Evolutionary conservation across 2,888 invertebrate genomes (phyloP), one percentile per base, ranked within the genome.

Genomic region (Rhamphomyia laevipes): DNA sequence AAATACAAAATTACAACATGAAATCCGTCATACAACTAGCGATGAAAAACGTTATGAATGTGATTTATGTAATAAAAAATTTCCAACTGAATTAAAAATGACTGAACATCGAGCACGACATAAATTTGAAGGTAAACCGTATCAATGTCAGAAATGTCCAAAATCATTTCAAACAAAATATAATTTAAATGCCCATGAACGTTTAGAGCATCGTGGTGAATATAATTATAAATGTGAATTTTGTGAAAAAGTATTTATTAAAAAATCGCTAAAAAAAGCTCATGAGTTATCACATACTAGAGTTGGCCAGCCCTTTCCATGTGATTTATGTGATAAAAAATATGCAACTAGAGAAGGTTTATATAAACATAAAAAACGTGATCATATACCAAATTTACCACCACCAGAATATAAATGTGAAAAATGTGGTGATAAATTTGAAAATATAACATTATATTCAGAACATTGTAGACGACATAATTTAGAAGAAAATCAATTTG

Each of bases 171-270:
- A 21, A 15, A n/a, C 27, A 15, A 42, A 42, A 27, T 42, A 42
- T 27, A 27, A 27, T 27, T 23, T 23, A 27, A 42, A 21, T 42
- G 42, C 42, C 1, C 42, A 42, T 42, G 42, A 23, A 15, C 13
- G 42, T 9, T 15, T 42, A 15, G 15, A 42, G 12, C 42, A 42
- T 23, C 21, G 21, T 21, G 42, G 42, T 23, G 42, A 42, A 42
- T 42, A 23, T 15, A 42, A 42, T 27, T 42, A 42, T 15, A 42
- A 42, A 42, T 42, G 42, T n/a, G 42, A 42, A n/a, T 42, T 23
- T 27, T 42, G 42, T 42, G 42, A 42, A n/a, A 42, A 42, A 15
- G 35, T 35, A 35, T 42, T 42, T 27, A 42, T 42, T 12, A 42
- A 42, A 42, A 42, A 17, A 21, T 9, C 23, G n/a, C 1, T 42